Base-by-base conservation (phyloP, 2,797 vertebrate genomes). In the Danio choprae region DNA sequence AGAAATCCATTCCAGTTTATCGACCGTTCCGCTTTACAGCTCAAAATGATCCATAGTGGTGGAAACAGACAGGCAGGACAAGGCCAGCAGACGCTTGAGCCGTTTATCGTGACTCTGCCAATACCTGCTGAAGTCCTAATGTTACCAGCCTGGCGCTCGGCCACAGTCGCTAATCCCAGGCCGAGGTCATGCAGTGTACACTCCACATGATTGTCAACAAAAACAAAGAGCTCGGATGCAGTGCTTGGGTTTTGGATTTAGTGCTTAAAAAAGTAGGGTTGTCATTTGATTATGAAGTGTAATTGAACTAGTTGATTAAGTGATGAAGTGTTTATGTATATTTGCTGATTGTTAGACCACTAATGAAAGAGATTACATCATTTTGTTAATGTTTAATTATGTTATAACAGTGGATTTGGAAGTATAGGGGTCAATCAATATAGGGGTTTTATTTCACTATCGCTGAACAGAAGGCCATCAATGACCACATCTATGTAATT, bases 1-100 rank as follows among this genome's bases (percentile, higher is more conserved):
- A 63, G 41, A 68, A 69, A 74, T 60, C 87, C 65, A 84, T 84
- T 29, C 79, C 87, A 87, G 89, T 88, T 92, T 87, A 91, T 78
- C 88, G 86, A 89, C 85, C 88, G 89, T 85, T 56, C 88, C 73
- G 72, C 75, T 78, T 82, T 86, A 83, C 84, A 82, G 81, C 77
- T 86, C 88, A 88, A 87, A 64, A 67, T 75, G 75, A 82, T 44
- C 74, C 15, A 46, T 20, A 7, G 40, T 77, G 88, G 88, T 90
- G 68, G 68, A 89, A 87, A 89, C 82, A 75, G 87, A 87, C 80
- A 80, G 65, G 18, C 50, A 65, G 46, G 10, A 22, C 10, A 68
- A n/a, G 18, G 64, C 41, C 36, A 70, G 56, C 71, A 75, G 41
- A 63, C 16, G 46, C 13, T 62, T n/a, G 55, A 76, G 8, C 16